phyloP scores from a whole-genome alignment of 2,797 vertebrate species.

The Cygnus olor region DNA sequence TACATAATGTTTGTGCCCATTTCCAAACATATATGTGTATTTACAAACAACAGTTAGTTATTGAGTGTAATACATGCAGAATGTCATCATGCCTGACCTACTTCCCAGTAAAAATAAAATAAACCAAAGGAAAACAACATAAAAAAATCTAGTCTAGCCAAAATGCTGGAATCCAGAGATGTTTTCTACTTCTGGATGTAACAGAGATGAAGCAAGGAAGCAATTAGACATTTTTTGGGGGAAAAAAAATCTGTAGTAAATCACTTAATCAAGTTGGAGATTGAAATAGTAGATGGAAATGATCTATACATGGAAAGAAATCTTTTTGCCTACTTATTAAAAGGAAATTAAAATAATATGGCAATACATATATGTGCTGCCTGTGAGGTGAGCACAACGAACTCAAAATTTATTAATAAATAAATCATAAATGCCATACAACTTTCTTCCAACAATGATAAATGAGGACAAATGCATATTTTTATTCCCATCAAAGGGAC shows the following conservation, averaged over 20 bases:
- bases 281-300: conserved; percentile 16
- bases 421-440: not conserved
- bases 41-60: not conserved
- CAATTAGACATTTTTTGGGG: not conserved
- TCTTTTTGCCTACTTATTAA: not conserved
- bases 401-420: not conserved
- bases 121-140: not conserved
- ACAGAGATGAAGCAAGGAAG: conserved; percentile 19
- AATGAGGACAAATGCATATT: not conserved
- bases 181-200: conserved; percentile 2
- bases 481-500: not conserved
- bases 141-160: not conserved
- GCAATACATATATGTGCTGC: not conserved
- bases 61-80: not conserved
- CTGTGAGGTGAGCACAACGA: not conserved
- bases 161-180: not conserved
- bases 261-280: conserved; percentile 1
- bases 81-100: not conserved
- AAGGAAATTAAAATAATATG: conserved; percentile 35
- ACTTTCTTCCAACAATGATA: not conserved
- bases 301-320: not conserved
- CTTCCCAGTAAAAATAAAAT: not conserved
- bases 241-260: not conserved
- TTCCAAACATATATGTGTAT: not conserved
- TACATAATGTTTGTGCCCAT: not conserved